Conservation (phyloP, 2,113 vertebrate species). For the Lonchura striata region DNA sequence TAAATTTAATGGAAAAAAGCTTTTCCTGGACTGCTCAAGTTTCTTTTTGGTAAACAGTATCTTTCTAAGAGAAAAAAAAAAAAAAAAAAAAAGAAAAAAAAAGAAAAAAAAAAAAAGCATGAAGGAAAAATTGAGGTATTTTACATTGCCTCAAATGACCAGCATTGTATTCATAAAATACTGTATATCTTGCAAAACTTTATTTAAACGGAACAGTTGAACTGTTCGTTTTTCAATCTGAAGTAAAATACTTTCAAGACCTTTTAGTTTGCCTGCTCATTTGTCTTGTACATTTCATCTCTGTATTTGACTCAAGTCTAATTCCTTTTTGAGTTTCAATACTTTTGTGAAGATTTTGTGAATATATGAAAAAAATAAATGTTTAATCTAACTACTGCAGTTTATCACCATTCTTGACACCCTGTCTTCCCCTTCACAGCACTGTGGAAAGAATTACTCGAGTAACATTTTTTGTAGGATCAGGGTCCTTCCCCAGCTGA, state of each 20-base stretch:
- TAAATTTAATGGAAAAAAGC: conserved; percentile 83
- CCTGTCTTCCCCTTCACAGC: background rate
- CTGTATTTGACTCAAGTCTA: conserved; percentile 72
- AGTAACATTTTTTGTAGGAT: background rate
- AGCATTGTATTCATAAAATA: conserved; percentile 82
- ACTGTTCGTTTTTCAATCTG: conserved; percentile 80
- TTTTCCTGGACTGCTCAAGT: conserved; percentile 82
- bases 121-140: conserved; percentile 77
- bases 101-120: conserved; percentile 65
- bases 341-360: conserved; percentile 71
- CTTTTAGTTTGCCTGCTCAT: conserved; percentile 80
- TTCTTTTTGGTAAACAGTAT: conserved; percentile 84
- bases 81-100: background rate
- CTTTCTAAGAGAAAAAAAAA: conserved; percentile 74
- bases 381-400: conserved; percentile 57
- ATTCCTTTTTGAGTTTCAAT: conserved; percentile 70
- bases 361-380: conserved; percentile 65
- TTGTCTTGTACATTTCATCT: conserved; percentile 79
- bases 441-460: background rate
- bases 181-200: conserved; percentile 79
- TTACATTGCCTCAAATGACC: conserved; percentile 77
- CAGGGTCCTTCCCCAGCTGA: background rate
- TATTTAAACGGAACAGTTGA: conserved; percentile 77
- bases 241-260: conserved; percentile 82
- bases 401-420: conserved; percentile 54